Base-by-base conservation (phyloP, 2,797 vertebrate species). In the Siniperca scherzeri region DNA sequence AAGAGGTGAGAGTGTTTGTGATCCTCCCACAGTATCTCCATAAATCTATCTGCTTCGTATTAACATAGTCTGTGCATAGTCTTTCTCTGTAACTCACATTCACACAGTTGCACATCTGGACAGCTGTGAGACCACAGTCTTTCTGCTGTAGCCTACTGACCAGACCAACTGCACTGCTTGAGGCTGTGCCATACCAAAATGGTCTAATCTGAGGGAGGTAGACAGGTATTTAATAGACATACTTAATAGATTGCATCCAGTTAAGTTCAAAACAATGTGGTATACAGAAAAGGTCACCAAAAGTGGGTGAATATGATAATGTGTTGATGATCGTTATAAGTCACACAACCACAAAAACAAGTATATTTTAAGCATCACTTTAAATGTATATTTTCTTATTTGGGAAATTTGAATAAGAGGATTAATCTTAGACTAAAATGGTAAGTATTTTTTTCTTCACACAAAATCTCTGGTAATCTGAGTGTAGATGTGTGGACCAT, bases 1-100 rank as follows among this genome's bases (percentile, higher is more conserved):
- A 98, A 11, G 97, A 99, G 98, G 98, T 99, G 88, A 93, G 87
- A 36, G 48, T n/a, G 36, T 65, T 2, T 30, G 19, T 72, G 44
- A 14, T 73, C 17, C 69, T 30, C 30, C 30, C 25, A 56, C 22
- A n/a, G 13, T 2, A 52, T 52, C 68, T 12, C 48, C 22, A 22
- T 50, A 44, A 38, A 14, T n/a, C 0, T 0, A 3, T 33, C 46
- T 25, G 7, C 44, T 48, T 36, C 3, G 7, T 33, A 2, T 33
- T n/a, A 22, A 62, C 57, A 27, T 21, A 25, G 9, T 22, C 19
- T 57, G 44, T 42, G 68, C 36, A 25, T 0, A 22, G 13, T 27
- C 6, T 2, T 16, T 10, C 4, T 59, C 13, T 70, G 19, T 3
- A 44, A 38, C 42, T 22, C 25, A 60, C 57, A 59, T 14, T 60